phyloP scores from a whole-genome alignment of 2,888 invertebrate species.

The Troglohyphantes excavatus region DNA sequence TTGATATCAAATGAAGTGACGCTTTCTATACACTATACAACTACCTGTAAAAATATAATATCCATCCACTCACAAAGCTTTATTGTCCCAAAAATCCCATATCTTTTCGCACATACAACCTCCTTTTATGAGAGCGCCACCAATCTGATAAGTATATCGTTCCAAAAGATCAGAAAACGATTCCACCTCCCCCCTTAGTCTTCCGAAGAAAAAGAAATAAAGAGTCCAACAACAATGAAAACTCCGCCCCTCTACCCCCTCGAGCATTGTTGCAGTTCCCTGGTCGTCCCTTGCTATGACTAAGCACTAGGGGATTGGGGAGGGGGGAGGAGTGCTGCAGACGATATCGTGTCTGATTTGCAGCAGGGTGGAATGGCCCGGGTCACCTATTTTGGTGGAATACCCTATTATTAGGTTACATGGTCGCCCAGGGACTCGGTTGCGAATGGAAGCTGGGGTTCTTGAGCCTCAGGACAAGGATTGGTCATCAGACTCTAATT shows the following conservation, averaged over 20 bases:
- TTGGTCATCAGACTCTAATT: conserved; percentile 15
- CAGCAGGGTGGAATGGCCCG: neutral
- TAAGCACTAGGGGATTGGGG: conserved; percentile 44
- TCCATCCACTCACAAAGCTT: too few species aligned
- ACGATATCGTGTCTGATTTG: conserved; percentile 44
- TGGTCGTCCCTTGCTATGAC: conserved; percentile 29
- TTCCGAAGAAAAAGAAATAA: conserved; percentile 1
- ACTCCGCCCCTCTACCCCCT: neutral
- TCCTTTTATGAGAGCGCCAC: neutral
- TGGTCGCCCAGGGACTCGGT: conserved; percentile 38
- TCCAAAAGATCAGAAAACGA: conserved; percentile 12
- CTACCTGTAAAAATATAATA: too few species aligned
- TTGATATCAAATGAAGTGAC: too few species aligned
- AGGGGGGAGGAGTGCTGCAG: neutral
- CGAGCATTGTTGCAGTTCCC: neutral
- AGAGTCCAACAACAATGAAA: neutral
- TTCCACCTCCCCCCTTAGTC: neutral
- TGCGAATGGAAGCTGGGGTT: neutral
- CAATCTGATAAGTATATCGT: conserved; percentile 27
- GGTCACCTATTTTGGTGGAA: conserved; percentile 41
- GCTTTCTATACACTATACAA: too few species aligned
- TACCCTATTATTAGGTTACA: conserved; percentile 61
- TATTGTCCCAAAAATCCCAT: too few species aligned
- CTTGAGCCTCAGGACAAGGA: conserved; percentile 17
- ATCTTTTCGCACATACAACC: too few species aligned